Conservation (phyloP, 2,888 invertebrate species). For the Nephrotoma guestfalica region DNA sequence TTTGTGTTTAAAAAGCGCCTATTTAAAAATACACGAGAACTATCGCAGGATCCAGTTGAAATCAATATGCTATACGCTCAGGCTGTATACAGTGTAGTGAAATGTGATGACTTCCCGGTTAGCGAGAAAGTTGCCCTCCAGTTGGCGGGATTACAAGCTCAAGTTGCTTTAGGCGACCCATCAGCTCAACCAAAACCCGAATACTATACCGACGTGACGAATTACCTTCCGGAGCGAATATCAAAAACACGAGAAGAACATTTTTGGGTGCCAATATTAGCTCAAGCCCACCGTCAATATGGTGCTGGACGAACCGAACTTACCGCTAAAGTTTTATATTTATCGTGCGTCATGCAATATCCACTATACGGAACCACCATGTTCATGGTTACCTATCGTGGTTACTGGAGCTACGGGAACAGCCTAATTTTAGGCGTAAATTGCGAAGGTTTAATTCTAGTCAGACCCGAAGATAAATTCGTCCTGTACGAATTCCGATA, state of each 20-base stretch:
- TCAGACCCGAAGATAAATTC: slow-evolving; percentile 83
- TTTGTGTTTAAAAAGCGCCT: slow-evolving; percentile 85
- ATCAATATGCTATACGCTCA: slow-evolving; percentile 88
- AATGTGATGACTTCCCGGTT: slow-evolving; percentile 90
- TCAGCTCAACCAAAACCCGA: slow-evolving; percentile 56
- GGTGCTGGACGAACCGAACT: slow-evolving; percentile 84
- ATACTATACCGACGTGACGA: slow-evolving; percentile 81
- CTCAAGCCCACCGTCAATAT: slow-evolving; percentile 79
- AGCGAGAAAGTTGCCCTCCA: slow-evolving; percentile 90
- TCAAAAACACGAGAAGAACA: slow-evolving; percentile 63
- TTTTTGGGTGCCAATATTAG: slow-evolving; percentile 76
- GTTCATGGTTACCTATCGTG: slow-evolving; percentile 81
- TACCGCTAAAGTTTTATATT: slow-evolving; percentile 82
- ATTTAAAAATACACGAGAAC: slow-evolving; percentile 74
- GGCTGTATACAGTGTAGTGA: slow-evolving; percentile 88
- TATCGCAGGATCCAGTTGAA: slow-evolving; percentile 91
- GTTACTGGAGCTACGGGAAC: slow-evolving; percentile 78
- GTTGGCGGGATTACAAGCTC: slow-evolving; percentile 85
- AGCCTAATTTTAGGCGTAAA: slow-evolving; percentile 70
- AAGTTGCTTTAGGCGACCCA: slow-evolving; percentile 83
- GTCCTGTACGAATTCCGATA: slow-evolving; percentile 85
- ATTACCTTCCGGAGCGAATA: slow-evolving; percentile 74
- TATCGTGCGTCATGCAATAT: slow-evolving; percentile 94
- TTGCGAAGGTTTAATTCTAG: slow-evolving; percentile 78
- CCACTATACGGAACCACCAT: slow-evolving; percentile 79